Base-by-base conservation (phyloP, 2,113 vertebrate species). In the Pelusios castaneus region DNA sequence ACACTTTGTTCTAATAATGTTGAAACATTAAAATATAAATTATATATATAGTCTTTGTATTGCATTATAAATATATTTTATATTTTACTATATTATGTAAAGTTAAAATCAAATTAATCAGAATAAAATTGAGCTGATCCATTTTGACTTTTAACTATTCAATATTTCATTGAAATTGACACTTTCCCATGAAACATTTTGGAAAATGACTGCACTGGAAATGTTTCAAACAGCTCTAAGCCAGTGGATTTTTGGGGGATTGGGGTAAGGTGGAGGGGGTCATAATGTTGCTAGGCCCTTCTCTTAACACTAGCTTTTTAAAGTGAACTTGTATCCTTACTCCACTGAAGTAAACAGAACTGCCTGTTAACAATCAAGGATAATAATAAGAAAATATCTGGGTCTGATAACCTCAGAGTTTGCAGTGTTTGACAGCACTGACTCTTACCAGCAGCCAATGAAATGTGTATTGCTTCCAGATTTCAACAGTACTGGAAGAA, bases 381-480 rank as follows among this genome's bases (percentile, higher is more conserved):
- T 76, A 45, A 75, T 43, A 43, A 67, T 34, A 38, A 70, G n/a
- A 70, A 70, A 70, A 5, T 38, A 67, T 34, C 34, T 38, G 34
- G n/a, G 38, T 70, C 14, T 70, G 14, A 70, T 70, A 70, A 70
- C n/a, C 34, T 70, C 17, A 70, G n/a, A 70, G n/a, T 70, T 38
- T 70, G 63, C 9, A 70, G n/a, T 17, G 8, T 70, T 22, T n/a
- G 27, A 60, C 7, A 17, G n/a, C 1, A 6, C 21, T 19, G 2
- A 17, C 19, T 63, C 87, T 92, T 41, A 31, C 6, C 84, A 63
- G 8, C 76, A 10, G 56, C 47, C 77, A 52, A 80, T 85, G 73
- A 79, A 92, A 91, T 5, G 2, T 0, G 5, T 8, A 2, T 3
- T 87, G 77, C n/a, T 58, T 21, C 0, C 0, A 63, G 41, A 11